Base-by-base conservation (phyloP, 1,140 invertebrate species). In the Drosophila sp. region DNA sequence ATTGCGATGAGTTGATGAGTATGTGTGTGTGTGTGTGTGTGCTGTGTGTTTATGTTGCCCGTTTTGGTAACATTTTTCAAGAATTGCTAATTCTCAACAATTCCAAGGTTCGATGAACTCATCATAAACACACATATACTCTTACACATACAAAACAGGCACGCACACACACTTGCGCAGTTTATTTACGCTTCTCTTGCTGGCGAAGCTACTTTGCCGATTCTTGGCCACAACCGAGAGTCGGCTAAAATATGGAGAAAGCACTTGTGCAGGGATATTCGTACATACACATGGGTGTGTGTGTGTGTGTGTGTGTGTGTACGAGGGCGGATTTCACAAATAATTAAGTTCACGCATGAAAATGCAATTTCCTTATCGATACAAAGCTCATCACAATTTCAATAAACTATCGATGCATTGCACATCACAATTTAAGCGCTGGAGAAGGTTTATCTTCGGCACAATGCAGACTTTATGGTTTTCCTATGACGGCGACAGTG, bases 1-100 rank as follows among this genome's bases (percentile, higher is more conserved):
- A 75, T 61, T 63, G 66, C 36, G 14, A 51, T 63, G 63, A 21
- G 34, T 70, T 57, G 51, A 53, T 38, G 41, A 53, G n/a, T 46
- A 11, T 77, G 34, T 79, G 45, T 46, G 13, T 77, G 34, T 79
- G 45, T 62, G 25, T 66, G 41, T 63, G 62, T 72, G 45, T 38
- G 6, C 9, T 66, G 46, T 74, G 21, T 70, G 73, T 81, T 56
- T 75, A 76, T 82, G 82, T 76, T 89, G 72, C 82, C 83, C 79
- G 83, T 83, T 87, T 87, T 87, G 83, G 82, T 87, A 87, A 86
- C 83, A 89, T 89, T 89, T 86, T 87, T 87, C 82, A 89, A 87
- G 82, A 87, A 87, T 87, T 87, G 82, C 82, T 87, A 87, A 87
- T 87, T 87, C 82, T 89, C 83, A 82, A 87, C 82, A 87, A 89